Conservation (phyloP, 2,888 invertebrate species). For the Callimorpha dominula region DNA sequence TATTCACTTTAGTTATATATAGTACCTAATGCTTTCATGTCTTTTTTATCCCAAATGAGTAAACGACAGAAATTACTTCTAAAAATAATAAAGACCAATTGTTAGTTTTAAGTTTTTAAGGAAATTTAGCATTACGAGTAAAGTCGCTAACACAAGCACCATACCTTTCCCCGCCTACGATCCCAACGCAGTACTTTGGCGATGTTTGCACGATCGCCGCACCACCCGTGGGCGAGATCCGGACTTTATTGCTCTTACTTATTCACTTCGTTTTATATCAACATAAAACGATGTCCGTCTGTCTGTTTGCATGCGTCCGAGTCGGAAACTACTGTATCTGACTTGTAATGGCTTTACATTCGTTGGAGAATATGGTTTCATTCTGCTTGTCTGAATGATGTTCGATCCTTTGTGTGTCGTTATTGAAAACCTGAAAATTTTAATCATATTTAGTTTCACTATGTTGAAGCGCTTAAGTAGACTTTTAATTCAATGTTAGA, state of each 20-base stretch:
- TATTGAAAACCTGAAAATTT: neutral
- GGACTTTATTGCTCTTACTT: conserved; percentile 76
- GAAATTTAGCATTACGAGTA: neutral
- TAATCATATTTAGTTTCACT: neutral
- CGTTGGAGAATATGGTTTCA: neutral
- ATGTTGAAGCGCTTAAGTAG: neutral
- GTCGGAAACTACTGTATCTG: conserved; percentile 28
- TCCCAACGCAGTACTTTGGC: conserved; percentile 57
- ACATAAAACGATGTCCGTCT: conserved; percentile 43
- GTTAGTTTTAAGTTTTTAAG: neutral
- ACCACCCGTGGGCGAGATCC: conserved; percentile 76
- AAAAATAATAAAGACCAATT: too few relatives aligned
- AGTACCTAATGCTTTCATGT: too few relatives aligned
- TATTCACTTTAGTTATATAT: too few relatives aligned
- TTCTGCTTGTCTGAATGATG: neutral
- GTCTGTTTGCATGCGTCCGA: conserved; percentile 24
- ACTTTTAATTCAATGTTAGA: neutral
- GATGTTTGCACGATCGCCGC: conserved; percentile 74
- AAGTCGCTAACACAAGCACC: conserved; percentile 45
- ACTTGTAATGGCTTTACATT: conserved; percentile 21
- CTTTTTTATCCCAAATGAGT: too few relatives aligned
- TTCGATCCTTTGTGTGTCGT: neutral
- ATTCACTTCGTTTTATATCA: conserved; percentile 70
- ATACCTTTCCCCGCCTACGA: conserved; percentile 63
- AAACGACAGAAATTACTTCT: too few relatives aligned